Conservation (phyloP, 2,888 invertebrate genomes). For the Lutraria lutraria region DNA sequence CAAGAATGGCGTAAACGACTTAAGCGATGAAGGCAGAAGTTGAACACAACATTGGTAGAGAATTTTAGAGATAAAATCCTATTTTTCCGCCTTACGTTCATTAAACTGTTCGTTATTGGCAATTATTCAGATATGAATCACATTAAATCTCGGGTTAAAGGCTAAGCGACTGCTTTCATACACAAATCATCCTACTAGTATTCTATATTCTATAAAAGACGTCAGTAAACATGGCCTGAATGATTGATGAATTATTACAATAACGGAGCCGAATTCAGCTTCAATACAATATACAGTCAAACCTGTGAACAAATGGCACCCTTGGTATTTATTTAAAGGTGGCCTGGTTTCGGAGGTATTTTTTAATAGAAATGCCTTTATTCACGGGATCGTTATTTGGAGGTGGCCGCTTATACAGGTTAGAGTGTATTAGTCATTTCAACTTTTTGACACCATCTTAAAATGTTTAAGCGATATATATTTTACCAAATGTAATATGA, state of each 20-base stretch:
- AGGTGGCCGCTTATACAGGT: too few species aligned
- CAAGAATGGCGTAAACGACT: neutral
- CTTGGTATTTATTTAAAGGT: too few species aligned
- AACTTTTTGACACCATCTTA: neutral
- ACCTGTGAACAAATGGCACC: too few species aligned
- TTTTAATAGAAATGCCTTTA: too few species aligned
- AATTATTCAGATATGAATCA: neutral
- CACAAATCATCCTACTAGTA: too few species aligned
- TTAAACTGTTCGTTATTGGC: neutral
- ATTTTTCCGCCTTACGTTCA: neutral
- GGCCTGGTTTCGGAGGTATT: too few species aligned
- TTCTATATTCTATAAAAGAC: neutral
- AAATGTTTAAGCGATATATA: too few species aligned
- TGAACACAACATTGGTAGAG: neutral
- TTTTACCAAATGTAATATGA: too few species aligned
- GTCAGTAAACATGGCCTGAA: neutral
- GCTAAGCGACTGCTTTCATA: conserved; percentile 15
- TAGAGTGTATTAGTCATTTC: too few species aligned
- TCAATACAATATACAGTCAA: too few species aligned
- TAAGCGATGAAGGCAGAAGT: neutral
- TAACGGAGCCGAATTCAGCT: neutral
- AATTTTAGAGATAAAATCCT: neutral
- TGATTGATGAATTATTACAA: conserved; percentile 1
- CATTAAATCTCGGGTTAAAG: neutral
- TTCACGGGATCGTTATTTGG: too few species aligned